These are phyloP conservation scores for Macrostomum cliftonense DNA, from an alignment of 2,888 invertebrate species.

Conservation along the genomic window DNA sequence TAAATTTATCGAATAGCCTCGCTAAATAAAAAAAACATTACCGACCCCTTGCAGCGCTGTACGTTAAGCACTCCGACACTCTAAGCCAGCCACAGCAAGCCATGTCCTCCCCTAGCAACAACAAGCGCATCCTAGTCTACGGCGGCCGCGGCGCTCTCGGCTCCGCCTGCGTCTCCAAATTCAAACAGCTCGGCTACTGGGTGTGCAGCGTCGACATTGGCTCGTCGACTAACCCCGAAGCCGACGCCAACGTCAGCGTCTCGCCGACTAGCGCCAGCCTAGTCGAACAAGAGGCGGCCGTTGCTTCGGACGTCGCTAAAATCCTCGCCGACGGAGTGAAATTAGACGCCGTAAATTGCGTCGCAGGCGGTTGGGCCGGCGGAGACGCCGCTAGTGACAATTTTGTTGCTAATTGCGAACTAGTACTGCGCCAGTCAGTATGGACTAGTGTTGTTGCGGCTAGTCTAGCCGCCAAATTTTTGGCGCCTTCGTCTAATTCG, in stretches of 20 bases:
- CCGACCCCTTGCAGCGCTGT: too few species aligned
- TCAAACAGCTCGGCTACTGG: constrained; percentile 76
- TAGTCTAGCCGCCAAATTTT: constrained; percentile 59
- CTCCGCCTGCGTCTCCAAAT: constrained; percentile 63
- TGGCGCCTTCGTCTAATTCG: constrained; percentile 58
- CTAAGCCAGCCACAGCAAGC: too few species aligned
- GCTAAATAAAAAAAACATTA: too few species aligned
- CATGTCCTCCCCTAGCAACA: too few species aligned
- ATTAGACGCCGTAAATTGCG: constrained; percentile 84
- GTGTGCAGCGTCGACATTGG: constrained; percentile 66
- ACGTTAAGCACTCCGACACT: too few species aligned
- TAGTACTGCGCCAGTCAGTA: constrained; percentile 83
- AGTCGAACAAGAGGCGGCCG: constrained; percentile 49
- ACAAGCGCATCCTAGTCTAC: constrained; percentile 54
- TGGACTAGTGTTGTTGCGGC: constrained; percentile 87
- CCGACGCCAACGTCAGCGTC: constrained; percentile 63
- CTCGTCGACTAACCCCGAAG: constrained; percentile 53
- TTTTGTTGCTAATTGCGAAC: too few species aligned
- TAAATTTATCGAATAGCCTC: too few species aligned
- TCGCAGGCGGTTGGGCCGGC: constrained; percentile 93
- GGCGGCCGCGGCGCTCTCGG: constrained; percentile 90
- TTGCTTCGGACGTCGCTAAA: constrained; percentile 18
- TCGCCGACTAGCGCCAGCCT: constrained; percentile 52
- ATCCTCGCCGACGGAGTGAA: constrained; percentile 47
- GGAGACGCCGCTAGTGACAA: constrained; percentile 61